Percentiles rank a stretch among this genome's conserved stretches.
phyloP scores from a whole-genome alignment of 2,888 invertebrate species.

The Philereme transversata region DNA sequence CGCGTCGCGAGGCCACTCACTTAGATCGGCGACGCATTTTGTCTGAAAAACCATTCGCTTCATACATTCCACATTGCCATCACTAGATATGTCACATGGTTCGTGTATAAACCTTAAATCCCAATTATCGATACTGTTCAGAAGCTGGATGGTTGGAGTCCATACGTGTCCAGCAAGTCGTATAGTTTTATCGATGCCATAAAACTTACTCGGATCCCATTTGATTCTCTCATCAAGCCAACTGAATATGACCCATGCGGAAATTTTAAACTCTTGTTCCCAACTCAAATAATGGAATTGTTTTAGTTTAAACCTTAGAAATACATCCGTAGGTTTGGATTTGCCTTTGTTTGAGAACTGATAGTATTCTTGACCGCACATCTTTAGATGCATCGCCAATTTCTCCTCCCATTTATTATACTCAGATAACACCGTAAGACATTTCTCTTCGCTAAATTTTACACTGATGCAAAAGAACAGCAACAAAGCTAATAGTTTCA shows the following conservation, averaged over 20 bases:
- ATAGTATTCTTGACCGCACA: not conserved
- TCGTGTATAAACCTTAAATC: not conserved
- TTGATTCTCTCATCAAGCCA: slow-evolving; percentile 11
- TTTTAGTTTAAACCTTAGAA: slow-evolving; percentile 1
- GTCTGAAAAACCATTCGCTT: slow-evolving; percentile 14
- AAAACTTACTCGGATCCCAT: slow-evolving; percentile 13
- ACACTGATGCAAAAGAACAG: not conserved
- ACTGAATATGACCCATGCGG: not conserved
- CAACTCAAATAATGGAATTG: slow-evolving; percentile 2
- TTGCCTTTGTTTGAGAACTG: not conserved
- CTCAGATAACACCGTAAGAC: not conserved
- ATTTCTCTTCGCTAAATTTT: slow-evolving; percentile 2
- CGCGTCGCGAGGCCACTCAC: slow-evolving; percentile 53
- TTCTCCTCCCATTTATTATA: slow-evolving; percentile 7
- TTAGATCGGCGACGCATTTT: slow-evolving; percentile 33
- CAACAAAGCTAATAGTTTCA: slow-evolving; percentile 4
- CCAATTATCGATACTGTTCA: not conserved
- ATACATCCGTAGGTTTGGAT: slow-evolving; percentile 8
- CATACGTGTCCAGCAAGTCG: not conserved
- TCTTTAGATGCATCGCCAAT: not conserved
- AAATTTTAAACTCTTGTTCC: slow-evolving; percentile 3
- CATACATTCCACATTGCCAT: slow-evolving; percentile 40
- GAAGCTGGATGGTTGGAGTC: not conserved
- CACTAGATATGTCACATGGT: slow-evolving; percentile 37
- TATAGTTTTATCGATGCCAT: slow-evolving; percentile 1